Conservation (phyloP, 64 coral and sea anemone species). For the Platygyra sinensis region DNA sequence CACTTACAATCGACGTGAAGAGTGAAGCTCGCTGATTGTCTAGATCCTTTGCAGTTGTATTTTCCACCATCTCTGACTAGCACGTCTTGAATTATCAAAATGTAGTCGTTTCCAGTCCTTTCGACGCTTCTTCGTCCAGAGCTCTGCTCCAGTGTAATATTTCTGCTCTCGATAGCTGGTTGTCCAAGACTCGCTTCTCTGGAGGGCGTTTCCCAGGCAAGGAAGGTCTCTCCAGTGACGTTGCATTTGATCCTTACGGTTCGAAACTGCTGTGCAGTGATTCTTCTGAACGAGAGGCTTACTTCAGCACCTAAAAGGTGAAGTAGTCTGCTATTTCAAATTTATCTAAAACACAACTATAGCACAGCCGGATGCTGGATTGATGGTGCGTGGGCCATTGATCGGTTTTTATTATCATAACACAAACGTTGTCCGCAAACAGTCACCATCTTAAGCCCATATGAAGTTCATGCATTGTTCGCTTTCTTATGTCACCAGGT, state of each 20-base stretch:
- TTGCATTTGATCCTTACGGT: conserved; percentile 8
- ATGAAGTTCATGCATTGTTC: too few relatives aligned
- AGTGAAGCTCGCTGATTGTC: conserved; percentile 1
- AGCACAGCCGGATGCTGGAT: too few relatives aligned
- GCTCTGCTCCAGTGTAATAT: background rate
- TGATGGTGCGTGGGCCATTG: too few relatives aligned
- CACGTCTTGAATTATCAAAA: background rate
- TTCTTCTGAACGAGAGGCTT: conserved; percentile 7
- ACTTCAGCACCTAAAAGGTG: conserved; percentile 6
- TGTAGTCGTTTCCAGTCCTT: background rate
- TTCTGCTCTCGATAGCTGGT: background rate
- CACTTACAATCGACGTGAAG: conserved; percentile 47
- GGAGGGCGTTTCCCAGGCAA: conserved; percentile 31
- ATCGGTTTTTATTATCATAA: too few relatives aligned
- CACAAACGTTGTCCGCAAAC: too few relatives aligned
- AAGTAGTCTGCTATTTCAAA: background rate
- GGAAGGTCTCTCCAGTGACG: background rate
- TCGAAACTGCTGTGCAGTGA: conserved; percentile 11
- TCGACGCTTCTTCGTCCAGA: background rate
- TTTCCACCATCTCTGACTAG: conserved; percentile 8
- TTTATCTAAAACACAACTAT: too few relatives aligned
- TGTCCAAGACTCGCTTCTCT: conserved; percentile 1
- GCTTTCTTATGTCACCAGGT: too few relatives aligned
- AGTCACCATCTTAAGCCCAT: too few relatives aligned
- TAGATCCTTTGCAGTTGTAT: conserved; percentile 22